A percentile compares a stretch with the other conserved stretches of the same genome.
These are phyloP conservation scores for Amorpha juglandis DNA, from an alignment of 2,888 invertebrate genomes.

Conservation along the genomic window DNA sequence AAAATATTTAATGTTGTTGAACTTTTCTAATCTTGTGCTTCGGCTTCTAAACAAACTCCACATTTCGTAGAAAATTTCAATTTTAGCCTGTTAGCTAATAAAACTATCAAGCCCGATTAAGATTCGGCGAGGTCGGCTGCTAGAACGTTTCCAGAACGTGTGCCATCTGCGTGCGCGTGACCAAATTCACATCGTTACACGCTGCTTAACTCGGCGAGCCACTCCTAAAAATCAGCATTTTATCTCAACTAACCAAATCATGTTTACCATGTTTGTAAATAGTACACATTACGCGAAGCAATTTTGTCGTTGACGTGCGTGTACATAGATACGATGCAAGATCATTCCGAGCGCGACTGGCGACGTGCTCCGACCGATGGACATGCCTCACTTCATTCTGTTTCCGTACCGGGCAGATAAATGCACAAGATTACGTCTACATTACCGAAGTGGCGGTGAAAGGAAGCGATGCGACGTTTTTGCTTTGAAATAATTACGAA, in stretches of 20 bases:
- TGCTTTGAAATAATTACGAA: constrained; percentile 46
- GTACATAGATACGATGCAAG: constrained; percentile 39
- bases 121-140: constrained; percentile 27
- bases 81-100: constrained; percentile 12
- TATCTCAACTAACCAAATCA: constrained; percentile 45
- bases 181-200: constrained; percentile 15
- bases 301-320: constrained; percentile 43
- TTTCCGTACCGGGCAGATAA: constrained; percentile 38
- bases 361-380: constrained; percentile 36
- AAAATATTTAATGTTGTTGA: neutral
- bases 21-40: neutral
- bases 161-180: constrained; percentile 25
- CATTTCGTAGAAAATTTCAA: constrained; percentile 6
- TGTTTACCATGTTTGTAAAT: constrained; percentile 48
- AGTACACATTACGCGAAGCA: constrained; percentile 37
- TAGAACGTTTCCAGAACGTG: constrained; percentile 33
- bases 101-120: constrained; percentile 5
- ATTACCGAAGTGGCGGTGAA: constrained; percentile 41
- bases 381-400: constrained; percentile 49
- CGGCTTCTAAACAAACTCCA: neutral
- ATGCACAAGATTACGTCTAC: constrained; percentile 24
- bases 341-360: too few relatives aligned
- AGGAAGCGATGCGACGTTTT: constrained; percentile 46
- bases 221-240: constrained; percentile 42
- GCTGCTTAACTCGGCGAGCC: constrained; percentile 33